A percentile compares a stretch with the other conserved stretches of the same genome.
phyloP scores from a whole-genome alignment of 2,888 invertebrate species.

The Lochmaea crataegi region DNA sequence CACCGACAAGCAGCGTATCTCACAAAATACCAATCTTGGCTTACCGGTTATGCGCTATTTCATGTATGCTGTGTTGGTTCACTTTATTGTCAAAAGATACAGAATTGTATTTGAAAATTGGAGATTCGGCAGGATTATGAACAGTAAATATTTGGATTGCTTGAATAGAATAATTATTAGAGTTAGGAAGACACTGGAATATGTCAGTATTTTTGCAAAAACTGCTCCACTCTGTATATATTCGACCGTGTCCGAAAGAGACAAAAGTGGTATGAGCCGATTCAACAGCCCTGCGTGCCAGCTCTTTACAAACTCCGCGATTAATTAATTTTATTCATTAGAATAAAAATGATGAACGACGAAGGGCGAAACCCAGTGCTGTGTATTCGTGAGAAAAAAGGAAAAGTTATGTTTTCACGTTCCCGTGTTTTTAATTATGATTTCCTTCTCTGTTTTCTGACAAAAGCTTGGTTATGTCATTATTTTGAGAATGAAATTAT shows the following conservation, averaged over 20 bases:
- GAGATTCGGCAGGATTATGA: too few relatives aligned
- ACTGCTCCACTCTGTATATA: neutral
- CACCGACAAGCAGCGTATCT: too few relatives aligned
- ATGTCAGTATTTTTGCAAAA: neutral
- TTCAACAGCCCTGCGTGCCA: constrained; percentile 19
- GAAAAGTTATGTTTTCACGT: constrained; percentile 33
- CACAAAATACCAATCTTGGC: too few relatives aligned
- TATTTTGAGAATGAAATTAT: neutral
- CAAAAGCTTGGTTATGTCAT: constrained; percentile 13
- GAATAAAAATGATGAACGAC: constrained; percentile 34
- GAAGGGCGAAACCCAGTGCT: constrained; percentile 23
- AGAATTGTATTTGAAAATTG: too few relatives aligned
- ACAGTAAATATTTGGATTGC: too few relatives aligned
- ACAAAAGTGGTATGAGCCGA: neutral
- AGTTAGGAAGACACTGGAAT: neutral
- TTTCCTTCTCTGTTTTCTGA: constrained; percentile 20
- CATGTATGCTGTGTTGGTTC: too few relatives aligned
- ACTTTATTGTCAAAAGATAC: too few relatives aligned
- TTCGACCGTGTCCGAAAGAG: neutral
- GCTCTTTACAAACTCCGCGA: constrained; percentile 33
- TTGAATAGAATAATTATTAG: too few relatives aligned
- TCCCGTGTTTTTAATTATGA: constrained; percentile 28
- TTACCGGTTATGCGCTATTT: too few relatives aligned
- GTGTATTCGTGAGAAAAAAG: constrained; percentile 24
- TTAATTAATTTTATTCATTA: constrained; percentile 43